These are phyloP conservation scores for Gymnocypris eckloni DNA, from an alignment of 2,797 vertebrate genomes.

Conservation along the genomic window DNA sequence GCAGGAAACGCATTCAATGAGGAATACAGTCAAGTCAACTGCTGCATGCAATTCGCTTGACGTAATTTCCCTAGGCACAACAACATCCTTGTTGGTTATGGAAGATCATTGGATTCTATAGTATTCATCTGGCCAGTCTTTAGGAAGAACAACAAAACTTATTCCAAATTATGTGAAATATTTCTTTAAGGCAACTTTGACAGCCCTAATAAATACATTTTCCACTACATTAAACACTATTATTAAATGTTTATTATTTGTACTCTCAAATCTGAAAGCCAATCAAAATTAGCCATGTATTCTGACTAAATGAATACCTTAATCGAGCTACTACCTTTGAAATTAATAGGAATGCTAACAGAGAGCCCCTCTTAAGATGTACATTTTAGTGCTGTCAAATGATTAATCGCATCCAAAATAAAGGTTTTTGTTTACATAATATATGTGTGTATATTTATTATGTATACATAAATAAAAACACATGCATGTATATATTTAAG, in stretches of 20 bases:
- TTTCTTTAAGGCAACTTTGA: background rate
- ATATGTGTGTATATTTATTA: no score
- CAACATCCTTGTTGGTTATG: background rate
- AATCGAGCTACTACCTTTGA: background rate
- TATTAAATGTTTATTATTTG: background rate
- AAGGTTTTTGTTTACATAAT: no score
- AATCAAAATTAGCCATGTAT: background rate
- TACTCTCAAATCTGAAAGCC: background rate
- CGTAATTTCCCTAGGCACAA: background rate
- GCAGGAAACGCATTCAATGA: conserved; percentile 43
- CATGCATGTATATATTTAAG: no score
- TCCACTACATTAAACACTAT: background rate
- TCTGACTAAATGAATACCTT: background rate
- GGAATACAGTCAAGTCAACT: conserved; percentile 5
- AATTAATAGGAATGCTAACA: background rate
- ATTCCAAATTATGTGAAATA: no score
- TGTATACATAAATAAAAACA: no score
- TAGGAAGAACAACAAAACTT: background rate
- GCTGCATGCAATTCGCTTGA: background rate
- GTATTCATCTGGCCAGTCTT: background rate
- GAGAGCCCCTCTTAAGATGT: background rate
- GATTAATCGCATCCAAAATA: no score
- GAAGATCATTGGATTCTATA: background rate
- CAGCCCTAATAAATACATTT: background rate
- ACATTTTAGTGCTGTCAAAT: no score